Conservation (phyloP, 2,888 invertebrate genomes). For the Scaptomyza parva region DNA sequence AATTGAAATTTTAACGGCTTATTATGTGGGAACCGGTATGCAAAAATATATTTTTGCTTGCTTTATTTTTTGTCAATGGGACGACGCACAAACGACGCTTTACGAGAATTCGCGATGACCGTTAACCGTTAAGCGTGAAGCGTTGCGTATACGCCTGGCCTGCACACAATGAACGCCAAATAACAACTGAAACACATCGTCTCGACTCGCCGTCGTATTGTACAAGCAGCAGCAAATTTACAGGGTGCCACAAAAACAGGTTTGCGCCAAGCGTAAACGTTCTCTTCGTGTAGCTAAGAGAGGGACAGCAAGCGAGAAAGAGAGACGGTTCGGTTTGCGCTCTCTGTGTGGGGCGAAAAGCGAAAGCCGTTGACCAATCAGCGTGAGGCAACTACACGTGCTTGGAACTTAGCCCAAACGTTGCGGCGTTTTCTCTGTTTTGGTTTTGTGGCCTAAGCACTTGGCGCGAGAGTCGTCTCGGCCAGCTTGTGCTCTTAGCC, state of each 20-base stretch:
- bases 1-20: conserved; percentile 38
- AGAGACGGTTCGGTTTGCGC: conserved; percentile 23
- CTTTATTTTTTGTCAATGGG: conserved; percentile 7
- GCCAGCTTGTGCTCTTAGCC: conserved; percentile 18
- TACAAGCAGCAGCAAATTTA: conserved; percentile 22
- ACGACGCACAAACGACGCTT: conserved; percentile 25
- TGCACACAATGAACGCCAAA: conserved; percentile 73
- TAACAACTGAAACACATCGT: conserved; percentile 63
- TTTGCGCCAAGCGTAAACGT: conserved; percentile 30
- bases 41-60: conserved; percentile 28
- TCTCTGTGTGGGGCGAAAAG: conserved; percentile 63
- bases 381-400: conserved; percentile 63
- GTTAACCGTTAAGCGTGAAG: conserved; percentile 39
- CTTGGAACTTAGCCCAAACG: conserved; percentile 42
- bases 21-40: conserved; percentile 51
- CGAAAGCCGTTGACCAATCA: conserved; percentile 74
- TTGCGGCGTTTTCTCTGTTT: conserved; percentile 70
- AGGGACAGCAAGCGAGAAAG: conserved; percentile 18
- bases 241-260: conserved; percentile 59
- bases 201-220: conserved; percentile 16
- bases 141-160: conserved; percentile 66
- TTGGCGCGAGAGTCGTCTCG: conserved; percentile 18
- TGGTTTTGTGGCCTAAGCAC: conserved; percentile 52
- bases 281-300: conserved; percentile 37
- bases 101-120: conserved; percentile 32